Evolutionary conservation across 1,140 invertebrate genomes (phyloP).

Genomic region (Triops longicaudatus): DNA sequence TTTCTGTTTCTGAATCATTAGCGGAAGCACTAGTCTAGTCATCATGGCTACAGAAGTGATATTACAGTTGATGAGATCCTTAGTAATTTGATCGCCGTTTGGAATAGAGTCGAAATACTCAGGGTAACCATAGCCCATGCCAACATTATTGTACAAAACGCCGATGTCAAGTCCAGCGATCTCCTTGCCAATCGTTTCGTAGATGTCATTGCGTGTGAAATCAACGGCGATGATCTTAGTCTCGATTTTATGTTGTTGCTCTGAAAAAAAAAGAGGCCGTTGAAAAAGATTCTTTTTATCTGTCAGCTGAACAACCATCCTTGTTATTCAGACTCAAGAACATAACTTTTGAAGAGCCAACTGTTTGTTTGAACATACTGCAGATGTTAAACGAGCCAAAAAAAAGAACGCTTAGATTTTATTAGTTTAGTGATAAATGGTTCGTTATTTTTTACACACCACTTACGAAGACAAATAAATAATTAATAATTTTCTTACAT

Average conservation of each 20-base stretch:
- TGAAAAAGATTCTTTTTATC: not conserved
- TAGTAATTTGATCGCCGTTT: constrained; percentile 32
- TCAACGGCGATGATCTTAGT: constrained; percentile 75
- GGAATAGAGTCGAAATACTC: not conserved
- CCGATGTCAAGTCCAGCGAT: constrained; percentile 74
- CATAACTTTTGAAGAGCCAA: no score
- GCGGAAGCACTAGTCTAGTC: constrained; percentile 73
- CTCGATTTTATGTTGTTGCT: constrained; percentile 53
- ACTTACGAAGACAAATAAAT: no score
- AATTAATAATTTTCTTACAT: no score
- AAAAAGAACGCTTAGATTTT: not conserved
- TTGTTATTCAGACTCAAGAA: not conserved
- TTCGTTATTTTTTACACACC: no score
- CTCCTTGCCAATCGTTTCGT: constrained; percentile 62
- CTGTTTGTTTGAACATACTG: not conserved
- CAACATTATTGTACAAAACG: constrained; percentile 91
- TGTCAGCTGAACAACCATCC: not conserved
- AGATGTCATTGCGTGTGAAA: constrained; percentile 63
- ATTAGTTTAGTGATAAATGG: no score
- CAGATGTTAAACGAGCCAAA: not conserved
- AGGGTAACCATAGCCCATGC: constrained; percentile 78
- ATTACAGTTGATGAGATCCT: constrained; percentile 61
- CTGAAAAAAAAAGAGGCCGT: constrained; percentile 37
- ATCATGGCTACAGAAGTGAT: constrained; percentile 64
- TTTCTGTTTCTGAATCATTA: constrained; percentile 71